Base-by-base conservation (phyloP, 92 coral and sea anemone species). In the Desmophyllum pertusum region DNA sequence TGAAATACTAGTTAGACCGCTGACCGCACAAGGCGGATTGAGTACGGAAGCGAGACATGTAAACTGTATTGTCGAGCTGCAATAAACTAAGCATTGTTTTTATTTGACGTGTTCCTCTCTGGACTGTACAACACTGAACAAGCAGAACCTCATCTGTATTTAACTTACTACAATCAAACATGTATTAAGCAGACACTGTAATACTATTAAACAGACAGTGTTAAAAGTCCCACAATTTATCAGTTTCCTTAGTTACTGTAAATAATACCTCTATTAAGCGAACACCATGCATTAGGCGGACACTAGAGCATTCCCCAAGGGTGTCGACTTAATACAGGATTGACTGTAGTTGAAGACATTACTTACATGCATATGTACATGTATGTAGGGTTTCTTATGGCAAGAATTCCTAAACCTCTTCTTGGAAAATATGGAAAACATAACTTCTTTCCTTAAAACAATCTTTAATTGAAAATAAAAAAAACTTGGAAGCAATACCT, bases 401-500 rank as follows among this genome's bases (percentile, higher is more conserved):
- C 72, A 66, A 36, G 5, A 30, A 66, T 30, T 8, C 10, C 18
- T 46, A 46, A 46, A 46, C 10, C 15, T 46, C 15, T 10, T 46
- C 52, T 6, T 46, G 52, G 23, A 67, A 31, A 38, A 31, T 14
- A 2, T 27, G 43, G 7, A 38, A 67, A 33, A 67, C 21, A 25
- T 17, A 38, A 8, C 39, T 38, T 2, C 6, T 67, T 67, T 67
- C 64, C 64, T 23, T 19, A 57, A 57, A 19, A 70, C 40, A 75
- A 33, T 15, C 41, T 75, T 50, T 15, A 75, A 10, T 46, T 29
- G n/a, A n/a, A 27, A 46, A 48, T 29, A 48, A 46, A 75, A 50
- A 75, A 15, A 43, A 46, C 4, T 6, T 7, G 29, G 21, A 38
- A 55, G 51, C 62, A 37, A 59, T 37, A 79, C 84, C 84, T 65